Conservation (phyloP, 1,140 invertebrate species). For the Frieseomelitta varia region DNA sequence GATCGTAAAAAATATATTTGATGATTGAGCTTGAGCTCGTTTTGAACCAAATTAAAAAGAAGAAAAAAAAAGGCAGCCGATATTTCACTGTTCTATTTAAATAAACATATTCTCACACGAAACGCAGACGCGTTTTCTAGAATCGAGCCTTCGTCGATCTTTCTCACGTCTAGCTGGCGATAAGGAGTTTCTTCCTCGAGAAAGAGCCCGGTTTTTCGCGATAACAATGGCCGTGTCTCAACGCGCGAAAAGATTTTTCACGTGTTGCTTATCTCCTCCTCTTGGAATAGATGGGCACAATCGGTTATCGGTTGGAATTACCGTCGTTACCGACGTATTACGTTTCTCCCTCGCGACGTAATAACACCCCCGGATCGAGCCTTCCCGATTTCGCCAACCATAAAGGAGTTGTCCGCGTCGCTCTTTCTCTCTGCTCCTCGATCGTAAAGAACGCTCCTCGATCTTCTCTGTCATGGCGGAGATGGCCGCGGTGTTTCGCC, state of each 20-base stretch:
- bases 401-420: conserved; percentile 5
- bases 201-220: background rate
- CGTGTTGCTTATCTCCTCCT: conserved; percentile 56
- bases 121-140: no score
- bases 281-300: conserved; percentile 11
- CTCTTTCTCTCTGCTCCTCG: background rate
- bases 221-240: conserved; percentile 33
- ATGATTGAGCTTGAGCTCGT: no score
- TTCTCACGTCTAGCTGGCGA: background rate
- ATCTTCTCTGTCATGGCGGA: background rate
- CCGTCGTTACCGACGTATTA: conserved; percentile 44
- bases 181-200: background rate
- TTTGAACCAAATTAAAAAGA: no score
- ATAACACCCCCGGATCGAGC: conserved; percentile 57
- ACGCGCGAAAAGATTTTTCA: conserved; percentile 54
- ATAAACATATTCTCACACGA: no score
- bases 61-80: no score
- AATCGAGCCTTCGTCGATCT: background rate
- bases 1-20: no score
- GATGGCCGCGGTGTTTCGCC: conserved; percentile 5
- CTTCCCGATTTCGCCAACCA: conserved; percentile 26
- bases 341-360: conserved; percentile 44
- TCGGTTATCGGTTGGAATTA: conserved; percentile 49
- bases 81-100: no score
- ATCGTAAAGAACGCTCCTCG: conserved; percentile 8